Percentiles rank a stretch among this genome's conserved stretches.
Conservation (phyloP, 2,113 vertebrate genomes). For the Misgurnus mizolepis region DNA sequence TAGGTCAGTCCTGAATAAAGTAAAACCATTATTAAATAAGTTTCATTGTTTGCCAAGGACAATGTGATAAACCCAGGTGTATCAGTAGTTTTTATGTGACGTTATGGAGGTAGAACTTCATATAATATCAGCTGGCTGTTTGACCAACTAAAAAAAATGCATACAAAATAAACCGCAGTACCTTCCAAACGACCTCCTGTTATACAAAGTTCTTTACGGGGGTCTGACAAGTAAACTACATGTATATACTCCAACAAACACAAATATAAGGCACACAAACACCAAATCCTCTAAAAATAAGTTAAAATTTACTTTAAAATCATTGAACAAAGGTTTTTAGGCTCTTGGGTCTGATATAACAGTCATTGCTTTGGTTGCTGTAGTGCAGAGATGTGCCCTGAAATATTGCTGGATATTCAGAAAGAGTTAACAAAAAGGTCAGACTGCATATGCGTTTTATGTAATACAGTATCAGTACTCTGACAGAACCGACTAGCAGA, state of each 20-base stretch:
- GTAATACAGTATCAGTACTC: not conserved
- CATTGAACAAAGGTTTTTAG: not conserved
- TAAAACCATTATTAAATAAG: not conserved
- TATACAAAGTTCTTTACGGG: not conserved
- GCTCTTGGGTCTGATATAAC: too few relatives aligned
- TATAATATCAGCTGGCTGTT: not conserved
- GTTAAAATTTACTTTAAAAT: too few relatives aligned
- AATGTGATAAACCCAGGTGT: not conserved
- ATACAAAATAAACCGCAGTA: not conserved
- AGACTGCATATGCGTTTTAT: not conserved
- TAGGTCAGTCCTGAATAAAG: not conserved
- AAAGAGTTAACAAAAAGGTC: not conserved
- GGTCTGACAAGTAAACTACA: not conserved
- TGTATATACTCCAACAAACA: not conserved
- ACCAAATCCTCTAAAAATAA: not conserved
- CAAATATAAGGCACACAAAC: slow-evolving; percentile 37
- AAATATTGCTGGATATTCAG: slow-evolving; percentile 20
- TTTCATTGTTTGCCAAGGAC: not conserved
- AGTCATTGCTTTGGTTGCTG: slow-evolving; percentile 14
- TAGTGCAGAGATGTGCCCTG: not conserved
- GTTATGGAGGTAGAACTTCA: slow-evolving; percentile 12
- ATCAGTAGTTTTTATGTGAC: slow-evolving; percentile 30
- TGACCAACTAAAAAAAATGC: slow-evolving; percentile 11
- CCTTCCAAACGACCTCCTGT: not conserved
- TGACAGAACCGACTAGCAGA: not conserved